These are phyloP conservation scores for Acanthis flammea DNA, from an alignment of 2,797 vertebrate species.

Conservation along the genomic window DNA sequence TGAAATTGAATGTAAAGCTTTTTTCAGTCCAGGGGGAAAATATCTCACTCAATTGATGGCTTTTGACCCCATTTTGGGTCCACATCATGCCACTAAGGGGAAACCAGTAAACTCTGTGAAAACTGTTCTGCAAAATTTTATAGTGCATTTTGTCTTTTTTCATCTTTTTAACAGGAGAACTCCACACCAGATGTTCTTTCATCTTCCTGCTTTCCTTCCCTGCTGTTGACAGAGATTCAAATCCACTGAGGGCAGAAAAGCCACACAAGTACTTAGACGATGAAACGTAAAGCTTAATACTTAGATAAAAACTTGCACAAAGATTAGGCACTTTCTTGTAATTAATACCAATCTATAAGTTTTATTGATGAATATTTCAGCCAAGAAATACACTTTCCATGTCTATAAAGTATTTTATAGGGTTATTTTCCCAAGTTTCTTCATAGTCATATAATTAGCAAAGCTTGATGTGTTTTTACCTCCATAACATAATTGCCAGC, in stretches of 20 bases:
- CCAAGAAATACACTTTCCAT: background rate
- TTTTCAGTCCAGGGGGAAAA: background rate
- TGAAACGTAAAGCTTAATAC: background rate
- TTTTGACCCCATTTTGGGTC: background rate
- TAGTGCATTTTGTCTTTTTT: background rate
- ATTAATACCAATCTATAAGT: background rate
- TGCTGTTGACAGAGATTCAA: background rate
- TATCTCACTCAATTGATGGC: background rate
- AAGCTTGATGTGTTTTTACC: background rate
- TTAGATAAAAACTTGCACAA: background rate
- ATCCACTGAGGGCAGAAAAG: background rate
- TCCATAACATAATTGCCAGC: background rate
- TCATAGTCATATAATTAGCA: background rate
- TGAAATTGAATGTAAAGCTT: background rate
- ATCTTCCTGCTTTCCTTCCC: background rate
- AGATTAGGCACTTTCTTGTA: background rate
- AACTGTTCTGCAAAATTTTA: background rate
- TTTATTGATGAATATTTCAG: background rate
- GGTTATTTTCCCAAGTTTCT: background rate
- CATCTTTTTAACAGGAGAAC: background rate
- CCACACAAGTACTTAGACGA: background rate
- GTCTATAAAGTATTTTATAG: background rate
- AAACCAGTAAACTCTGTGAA: background rate
- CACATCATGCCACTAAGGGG: background rate
- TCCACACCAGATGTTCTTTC: background rate